Evolutionary conservation across 2,888 invertebrate genomes (phyloP), one percentile per base, ranked within the genome.

Genomic region (Parasteatoda lunata): DNA sequence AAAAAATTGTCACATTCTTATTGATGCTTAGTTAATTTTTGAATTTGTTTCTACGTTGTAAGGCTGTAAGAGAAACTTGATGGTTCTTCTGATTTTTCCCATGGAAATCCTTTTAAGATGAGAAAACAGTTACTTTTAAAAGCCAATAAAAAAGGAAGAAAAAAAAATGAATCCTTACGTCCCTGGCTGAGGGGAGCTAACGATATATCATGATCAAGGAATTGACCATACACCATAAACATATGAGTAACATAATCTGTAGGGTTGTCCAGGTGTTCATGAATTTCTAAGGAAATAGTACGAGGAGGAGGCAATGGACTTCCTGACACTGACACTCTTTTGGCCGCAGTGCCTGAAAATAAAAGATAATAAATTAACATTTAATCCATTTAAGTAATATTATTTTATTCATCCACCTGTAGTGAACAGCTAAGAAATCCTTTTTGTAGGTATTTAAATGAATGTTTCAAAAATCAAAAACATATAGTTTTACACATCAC

Each of bases 211-310:
- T 98, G 98, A 92, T 98, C 98, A 45, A 98, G 92, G 90, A 98
- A 93, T 92, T 98, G 98, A 0, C 97, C 98, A 90, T 95, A 97
- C 93, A 97, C 98, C 98, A 98, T 98, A 68, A 96, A 94, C 96
- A 98, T 96, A 30, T 98, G 93, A 0, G 97, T 96, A 92, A 88
- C 83, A 54, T 97, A 97, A 0, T 97, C 96, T 5, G 90, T 89
- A 7, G 90, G 89, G 59, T 89, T 89, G 77, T 90, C 89, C 8
- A 89, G 30, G 59, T 90, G 89, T 6, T 84, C 66, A 92, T 98
- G 98, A 75, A 98, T 95, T 0, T 95, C 94, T 0, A 97, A 95
- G 0, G 97, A 97, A 64, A 98, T 94, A 0, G 95, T 93, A 65
- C 98, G 94, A 0, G 98, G 97, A 51, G 97, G 96, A 0, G 98